phyloP scores from a whole-genome alignment of 2,113 vertebrate species.

The Marmota flaviventris region DNA sequence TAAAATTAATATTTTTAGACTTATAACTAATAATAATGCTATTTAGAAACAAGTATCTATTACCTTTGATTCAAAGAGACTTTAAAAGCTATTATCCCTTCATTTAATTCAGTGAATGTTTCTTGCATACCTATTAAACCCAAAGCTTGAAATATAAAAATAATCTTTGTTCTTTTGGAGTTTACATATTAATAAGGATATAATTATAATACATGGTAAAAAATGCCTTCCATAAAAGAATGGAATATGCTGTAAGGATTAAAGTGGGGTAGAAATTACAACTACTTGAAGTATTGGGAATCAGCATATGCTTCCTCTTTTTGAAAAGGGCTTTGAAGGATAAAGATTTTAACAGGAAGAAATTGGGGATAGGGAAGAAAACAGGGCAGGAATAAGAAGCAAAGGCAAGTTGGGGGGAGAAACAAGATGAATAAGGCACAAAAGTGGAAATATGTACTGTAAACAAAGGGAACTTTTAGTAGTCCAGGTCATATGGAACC shows the following conservation, averaged over 20 bases:
- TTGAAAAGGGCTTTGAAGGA: slow-evolving; percentile 51
- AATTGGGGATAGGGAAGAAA: not conserved
- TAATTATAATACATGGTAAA: slow-evolving; percentile 22
- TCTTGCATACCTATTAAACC: slow-evolving; percentile 56
- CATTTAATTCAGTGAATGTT: slow-evolving; percentile 30
- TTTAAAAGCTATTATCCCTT: slow-evolving; percentile 58
- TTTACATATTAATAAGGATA: slow-evolving; percentile 41
- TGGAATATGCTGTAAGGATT: slow-evolving; percentile 26
- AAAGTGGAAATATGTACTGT: not conserved
- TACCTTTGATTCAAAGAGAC: slow-evolving; percentile 42
- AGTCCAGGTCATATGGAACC: not conserved
- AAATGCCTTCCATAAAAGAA: slow-evolving; percentile 18
- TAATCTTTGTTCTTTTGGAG: slow-evolving; percentile 24
- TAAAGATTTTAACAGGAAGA: slow-evolving; percentile 62
- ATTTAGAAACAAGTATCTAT: slow-evolving; percentile 33
- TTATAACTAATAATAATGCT: slow-evolving; percentile 36
- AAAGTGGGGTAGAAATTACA: slow-evolving; percentile 26
- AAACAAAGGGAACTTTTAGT: not conserved
- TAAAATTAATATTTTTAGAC: slow-evolving; percentile 53
- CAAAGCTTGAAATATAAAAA: slow-evolving; percentile 41
- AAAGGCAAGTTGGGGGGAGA: slow-evolving; percentile 20
- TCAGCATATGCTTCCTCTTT: not conserved
- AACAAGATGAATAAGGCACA: not conserved
- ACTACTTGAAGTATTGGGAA: not conserved
- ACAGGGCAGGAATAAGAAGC: not conserved